A percentile compares a stretch with the other conserved stretches of the same genome.
Conservation (phyloP, 2,797 vertebrate genomes). For the Manis crassicaudata region DNA sequence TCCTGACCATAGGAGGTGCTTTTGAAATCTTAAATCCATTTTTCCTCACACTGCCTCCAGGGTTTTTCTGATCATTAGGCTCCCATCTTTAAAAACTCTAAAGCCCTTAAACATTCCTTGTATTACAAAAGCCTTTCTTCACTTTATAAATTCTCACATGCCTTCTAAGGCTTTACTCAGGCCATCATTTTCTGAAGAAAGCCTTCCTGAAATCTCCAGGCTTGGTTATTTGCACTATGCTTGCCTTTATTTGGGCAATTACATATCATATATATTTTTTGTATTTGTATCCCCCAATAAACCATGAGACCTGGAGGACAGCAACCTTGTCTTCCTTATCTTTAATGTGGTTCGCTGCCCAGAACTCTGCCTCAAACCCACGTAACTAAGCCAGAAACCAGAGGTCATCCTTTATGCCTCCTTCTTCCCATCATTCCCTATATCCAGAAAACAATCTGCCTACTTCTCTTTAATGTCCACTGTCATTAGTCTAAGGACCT, state of each 20-base stretch:
- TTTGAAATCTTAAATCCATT: constrained; percentile 26
- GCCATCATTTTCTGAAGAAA: background rate
- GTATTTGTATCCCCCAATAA: background rate
- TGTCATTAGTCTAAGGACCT: background rate
- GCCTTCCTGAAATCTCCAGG: background rate
- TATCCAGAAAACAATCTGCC: background rate
- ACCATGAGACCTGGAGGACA: background rate
- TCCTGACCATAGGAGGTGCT: background rate
- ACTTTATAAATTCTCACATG: background rate
- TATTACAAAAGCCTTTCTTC: background rate
- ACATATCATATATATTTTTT: background rate
- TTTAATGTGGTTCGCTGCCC: background rate
- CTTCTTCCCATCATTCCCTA: background rate
- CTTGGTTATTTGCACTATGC: background rate
- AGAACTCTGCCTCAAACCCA: background rate
- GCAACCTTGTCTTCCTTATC: background rate
- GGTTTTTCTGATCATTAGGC: constrained; percentile 28
- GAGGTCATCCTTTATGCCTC: background rate
- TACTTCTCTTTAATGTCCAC: background rate
- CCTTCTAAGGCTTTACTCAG: constrained; percentile 25
- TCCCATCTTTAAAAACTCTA: background rate
- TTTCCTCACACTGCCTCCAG: background rate
- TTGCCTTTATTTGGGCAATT: background rate
- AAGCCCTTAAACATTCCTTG: background rate
- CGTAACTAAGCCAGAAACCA: background rate